These are phyloP conservation scores for Columba livia DNA, from an alignment of 2,113 vertebrate species.

Conservation along the genomic window DNA sequence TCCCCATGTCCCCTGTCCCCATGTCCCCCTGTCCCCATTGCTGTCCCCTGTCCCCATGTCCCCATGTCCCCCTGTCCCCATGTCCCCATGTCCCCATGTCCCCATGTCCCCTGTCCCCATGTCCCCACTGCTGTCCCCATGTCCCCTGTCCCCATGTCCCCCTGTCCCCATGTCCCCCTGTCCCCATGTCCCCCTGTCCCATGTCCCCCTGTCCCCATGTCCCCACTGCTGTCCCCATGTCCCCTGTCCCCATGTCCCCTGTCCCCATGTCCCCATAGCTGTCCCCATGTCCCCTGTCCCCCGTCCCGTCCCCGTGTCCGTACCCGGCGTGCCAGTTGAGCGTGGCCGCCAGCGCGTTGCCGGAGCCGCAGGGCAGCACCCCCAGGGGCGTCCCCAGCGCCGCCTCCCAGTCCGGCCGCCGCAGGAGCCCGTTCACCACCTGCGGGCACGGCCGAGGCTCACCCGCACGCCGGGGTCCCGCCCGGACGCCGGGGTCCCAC, in stretches of 20 bases:
- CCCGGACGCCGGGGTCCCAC: not conserved
- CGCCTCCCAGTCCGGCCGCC: constrained; percentile 87
- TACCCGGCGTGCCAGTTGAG: constrained; percentile 89
- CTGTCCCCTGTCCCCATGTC: too few species aligned
- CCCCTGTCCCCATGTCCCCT: too few species aligned
- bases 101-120: too few species aligned
- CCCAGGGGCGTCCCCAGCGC: constrained; percentile 90
- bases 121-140: too few species aligned
- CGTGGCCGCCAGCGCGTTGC: constrained; percentile 88
- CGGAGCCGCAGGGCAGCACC: constrained; percentile 89
- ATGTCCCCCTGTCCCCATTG: too few species aligned
- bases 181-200: too few species aligned
- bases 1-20: too few species aligned
- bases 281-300: not conserved
- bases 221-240: not conserved
- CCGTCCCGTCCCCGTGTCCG: not conserved
- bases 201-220: too few species aligned
- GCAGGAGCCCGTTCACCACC: constrained; percentile 91
- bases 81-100: too few species aligned
- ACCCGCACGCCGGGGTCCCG: not conserved
- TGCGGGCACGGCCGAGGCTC: not conserved
- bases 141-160: too few species aligned
- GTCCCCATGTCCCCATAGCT: not conserved
- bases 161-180: too few species aligned
- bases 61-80: too few species aligned